Evolutionary conservation across 2,888 invertebrate species (phyloP).

Genomic region (Perithous albicinctus): DNA sequence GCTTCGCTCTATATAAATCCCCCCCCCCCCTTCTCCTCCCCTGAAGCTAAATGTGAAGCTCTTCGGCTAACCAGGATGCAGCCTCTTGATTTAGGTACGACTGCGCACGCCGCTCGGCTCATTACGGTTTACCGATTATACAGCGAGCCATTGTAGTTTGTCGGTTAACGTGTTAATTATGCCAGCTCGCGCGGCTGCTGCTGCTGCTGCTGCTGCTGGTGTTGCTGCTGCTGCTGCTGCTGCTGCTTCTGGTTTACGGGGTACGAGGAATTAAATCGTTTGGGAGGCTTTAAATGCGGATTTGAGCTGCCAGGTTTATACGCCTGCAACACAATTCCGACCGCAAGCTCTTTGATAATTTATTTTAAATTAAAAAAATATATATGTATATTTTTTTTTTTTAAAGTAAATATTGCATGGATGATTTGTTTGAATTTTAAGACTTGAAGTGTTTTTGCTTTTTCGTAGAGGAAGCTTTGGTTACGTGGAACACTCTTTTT

Average conservation of each 20-base stretch:
- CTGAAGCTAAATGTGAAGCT: constrained; percentile 6
- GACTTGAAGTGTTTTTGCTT: no score
- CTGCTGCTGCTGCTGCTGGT: constrained; percentile 49
- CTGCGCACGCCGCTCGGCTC: constrained; percentile 64
- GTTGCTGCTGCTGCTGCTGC: constrained; percentile 44
- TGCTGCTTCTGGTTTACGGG: constrained; percentile 43
- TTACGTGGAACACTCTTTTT: no score
- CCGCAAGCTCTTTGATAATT: constrained; percentile 62
- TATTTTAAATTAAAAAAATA: constrained; percentile 52
- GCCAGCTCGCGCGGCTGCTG: constrained; percentile 58
- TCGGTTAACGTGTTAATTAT: constrained; percentile 74
- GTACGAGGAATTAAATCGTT: constrained; percentile 67
- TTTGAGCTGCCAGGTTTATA: constrained; percentile 67
- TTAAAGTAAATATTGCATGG: constrained; percentile 11
- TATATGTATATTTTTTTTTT: not conserved
- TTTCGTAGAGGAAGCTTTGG: no score
- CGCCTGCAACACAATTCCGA: constrained; percentile 57
- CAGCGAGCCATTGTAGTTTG: constrained; percentile 71
- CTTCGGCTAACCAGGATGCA: constrained; percentile 68
- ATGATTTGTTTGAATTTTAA: not conserved
- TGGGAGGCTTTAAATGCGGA: constrained; percentile 63
- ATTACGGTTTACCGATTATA: constrained; percentile 73
- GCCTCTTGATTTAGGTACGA: constrained; percentile 71
- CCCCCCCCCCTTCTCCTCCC: no score
- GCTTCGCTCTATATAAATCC: constrained; percentile 48